Evolutionary conservation across 92 coral and sea anemone species (phyloP), one percentile per base, ranked within the genome.

Genomic region (Diadumene lineata): DNA sequence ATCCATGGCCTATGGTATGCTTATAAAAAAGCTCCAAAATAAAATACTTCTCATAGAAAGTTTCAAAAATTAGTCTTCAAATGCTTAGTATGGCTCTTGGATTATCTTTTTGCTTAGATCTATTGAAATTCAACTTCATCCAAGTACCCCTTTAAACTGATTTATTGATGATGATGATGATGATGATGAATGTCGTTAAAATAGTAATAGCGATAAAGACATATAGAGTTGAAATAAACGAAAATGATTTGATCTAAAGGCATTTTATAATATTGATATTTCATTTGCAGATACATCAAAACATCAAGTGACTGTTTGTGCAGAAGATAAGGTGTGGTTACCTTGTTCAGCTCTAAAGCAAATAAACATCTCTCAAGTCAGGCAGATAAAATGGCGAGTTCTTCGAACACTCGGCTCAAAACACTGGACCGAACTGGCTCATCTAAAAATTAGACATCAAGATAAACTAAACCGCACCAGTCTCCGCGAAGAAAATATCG

Each of bases 361-460:
- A 11, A 66, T 21, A 2, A 53, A 51, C 55, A 48, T 33, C 27
- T 64, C 73, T 31, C 57, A 50, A 4, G 74, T 66, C 25, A 61
- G 81, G 43, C 31, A 30, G 8, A 8, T 77, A 24, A 77, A 51
- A 55, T 77, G 81, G 81, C 64, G 65, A 25, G 60, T 17, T 24
- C 74, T 43, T 43, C 46, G 64, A 0, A 7, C 64, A 34, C 44
- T 30, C 18, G 56, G 67, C 57, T 31, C 64, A n/a, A 61, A 46
- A 21, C 73, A 63, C 28, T 53, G 50, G 43, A 58, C 50, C 4
- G 43, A 30, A 51, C 64, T 70, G 11, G 57, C 60, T 11, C 75
- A 53, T 28, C 10, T 18, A 1, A 70, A 70, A 70, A 9, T 43
- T 0, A 70, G 31, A 28, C 16, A 50, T 7, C 21, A 70, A 8